Evolutionary conservation across 2,113 vertebrate species (phyloP), one percentile per base, ranked within the genome.

Genomic region (Limnothrissa miodon): DNA sequence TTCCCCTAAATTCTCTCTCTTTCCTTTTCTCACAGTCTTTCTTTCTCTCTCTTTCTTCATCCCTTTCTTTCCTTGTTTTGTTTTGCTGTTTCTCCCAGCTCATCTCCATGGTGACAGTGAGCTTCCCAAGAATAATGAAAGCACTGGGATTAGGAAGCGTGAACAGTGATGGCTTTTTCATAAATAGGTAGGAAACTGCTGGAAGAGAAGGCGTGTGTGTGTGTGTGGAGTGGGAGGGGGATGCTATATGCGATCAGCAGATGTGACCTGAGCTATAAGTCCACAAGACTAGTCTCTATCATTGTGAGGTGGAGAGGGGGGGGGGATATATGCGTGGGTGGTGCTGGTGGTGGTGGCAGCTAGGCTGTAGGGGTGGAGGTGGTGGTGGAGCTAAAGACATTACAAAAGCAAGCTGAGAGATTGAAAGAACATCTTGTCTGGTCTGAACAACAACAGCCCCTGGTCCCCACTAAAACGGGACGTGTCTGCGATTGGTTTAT

Each of bases 61-160:
- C 89, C 87, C 82, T 70, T 56, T 82, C 78, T 53, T 48, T 83
- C 53, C 84, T 91, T 93, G 91, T 94, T 93, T 92, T 94, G 93
- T 94, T 93, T 92, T 93, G 92, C 86, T 94, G 93, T 94, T 94
- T 93, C 89, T 90, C 66, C 59, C 66, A 19, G 66, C 83, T 90
- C 88, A 94, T 95, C 93, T 92, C 93, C 94, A 95, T 95, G 94
- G 94, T 89, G 93, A 95, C 93, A 92, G 87, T 86, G 91, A 80
- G 36, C 91, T 94, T 94, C 92, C 90, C 90, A 91, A 91, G 92
- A 93, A 93, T 92, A 93, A 92, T 90, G 90, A 93, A 91, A 91
- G 92, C 93, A 86, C 87, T 87, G 92, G 93, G 93, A 95, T 93
- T 93, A 92, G 88, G 89, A 93, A 92, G 91, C 89, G 89, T 91